Base-by-base conservation (phyloP, 1,140 invertebrate species). In the Globodera rostochiensis region DNA sequence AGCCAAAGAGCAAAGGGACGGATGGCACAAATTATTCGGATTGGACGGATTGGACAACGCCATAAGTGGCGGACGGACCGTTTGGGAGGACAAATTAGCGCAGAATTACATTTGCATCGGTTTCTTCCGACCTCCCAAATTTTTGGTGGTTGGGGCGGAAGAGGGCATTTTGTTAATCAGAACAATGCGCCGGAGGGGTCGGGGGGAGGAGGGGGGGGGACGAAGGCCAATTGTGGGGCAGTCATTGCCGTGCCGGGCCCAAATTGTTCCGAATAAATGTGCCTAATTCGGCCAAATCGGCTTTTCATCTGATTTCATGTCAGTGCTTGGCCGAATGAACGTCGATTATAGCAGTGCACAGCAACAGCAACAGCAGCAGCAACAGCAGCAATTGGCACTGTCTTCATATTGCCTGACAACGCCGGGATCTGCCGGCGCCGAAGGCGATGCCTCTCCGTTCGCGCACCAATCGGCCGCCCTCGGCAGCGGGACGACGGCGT, bases 11-110 rank as follows among this genome's bases (percentile, higher is more conserved):
- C 21, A 46, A 57, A 64, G 57, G 49, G 25, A 78, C 25, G 64
- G 66, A 64, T 49, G 49, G 50, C 70, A 70, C 76, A 78, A 78
- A 78, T 78, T 78, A 78, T 78, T 36, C 76, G 76, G n/a, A 78
- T 78, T 78, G 76, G 76, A 45, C n/a, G 66, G 21, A 77, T 60
- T 77, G 21, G 53, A 75, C 57, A 75, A 75, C 57, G 57, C 9
- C 11, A 19, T 60, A 60, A 60, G 57, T 60, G 57, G 9, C 11
- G 53, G 50, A 46, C 46, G 8, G 69, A 78, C 53, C 45, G 64
- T 19, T 25, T 71, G 69, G 25, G 76, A 3, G 69, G 47, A 78
- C 69, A 53, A 67, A 53, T 60, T 78, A 69, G 49, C 66, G 66
- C 21, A n/a, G 49, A 78, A 69, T 78, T 78, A 47, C 25, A 78